Conservation (phyloP, 2,888 invertebrate species). For the Melieria omissa region DNA sequence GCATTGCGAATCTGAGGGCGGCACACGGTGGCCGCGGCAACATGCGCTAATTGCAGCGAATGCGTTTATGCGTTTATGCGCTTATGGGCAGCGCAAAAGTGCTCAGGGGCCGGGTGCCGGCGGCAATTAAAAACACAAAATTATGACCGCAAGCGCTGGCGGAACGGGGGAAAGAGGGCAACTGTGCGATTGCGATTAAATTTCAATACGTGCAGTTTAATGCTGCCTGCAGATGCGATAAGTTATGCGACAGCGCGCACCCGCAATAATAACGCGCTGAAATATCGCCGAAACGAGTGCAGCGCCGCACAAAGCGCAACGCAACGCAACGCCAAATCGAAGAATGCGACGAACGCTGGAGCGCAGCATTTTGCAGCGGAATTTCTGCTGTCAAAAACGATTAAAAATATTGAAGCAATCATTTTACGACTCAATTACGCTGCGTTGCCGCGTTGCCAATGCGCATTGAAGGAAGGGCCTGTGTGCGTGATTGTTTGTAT, state of each 20-base stretch:
- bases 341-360: background rate
- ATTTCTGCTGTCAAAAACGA: conserved; percentile 29
- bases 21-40: no score
- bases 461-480: background rate
- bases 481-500: background rate
- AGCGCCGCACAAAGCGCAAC: background rate
- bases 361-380: background rate
- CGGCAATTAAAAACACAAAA: conserved; percentile 4
- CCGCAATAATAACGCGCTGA: background rate
- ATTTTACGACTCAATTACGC: conserved; percentile 32
- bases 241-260: conserved; percentile 15
- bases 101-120: no score
- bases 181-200: conserved; percentile 1
- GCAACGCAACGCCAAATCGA: background rate
- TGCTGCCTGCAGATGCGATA: background rate
- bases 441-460: background rate
- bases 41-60: no score
- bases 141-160: background rate
- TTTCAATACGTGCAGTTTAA: conserved; percentile 9
- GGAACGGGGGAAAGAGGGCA: background rate
- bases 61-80: no score
- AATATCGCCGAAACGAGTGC: conserved; percentile 2
- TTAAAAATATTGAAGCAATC: conserved; percentile 24
- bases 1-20: no score
- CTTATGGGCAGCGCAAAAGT: no score